Percentiles rank a stretch among this genome's conserved stretches.
These are phyloP conservation scores for Irena cyanogastra DNA, from an alignment of 2,113 vertebrate species.

Conservation along the genomic window DNA sequence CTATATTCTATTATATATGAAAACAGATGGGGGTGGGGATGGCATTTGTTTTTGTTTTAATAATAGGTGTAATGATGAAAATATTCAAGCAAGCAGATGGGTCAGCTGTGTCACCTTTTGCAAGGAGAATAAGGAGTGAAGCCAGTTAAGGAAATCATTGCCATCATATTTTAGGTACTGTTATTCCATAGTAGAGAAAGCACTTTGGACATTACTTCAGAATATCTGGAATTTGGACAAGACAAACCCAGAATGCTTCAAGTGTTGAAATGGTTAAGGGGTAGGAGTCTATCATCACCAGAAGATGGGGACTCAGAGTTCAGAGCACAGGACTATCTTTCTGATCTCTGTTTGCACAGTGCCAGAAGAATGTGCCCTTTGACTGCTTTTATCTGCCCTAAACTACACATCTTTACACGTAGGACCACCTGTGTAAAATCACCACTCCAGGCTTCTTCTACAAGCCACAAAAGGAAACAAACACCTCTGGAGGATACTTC, in stretches of 20 bases:
- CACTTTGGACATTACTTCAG: not conserved
- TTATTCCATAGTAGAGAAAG: not conserved
- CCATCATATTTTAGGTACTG: not conserved
- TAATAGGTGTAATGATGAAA: not conserved
- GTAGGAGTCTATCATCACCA: not conserved
- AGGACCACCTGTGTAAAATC: not conserved
- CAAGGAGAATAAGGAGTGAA: not conserved
- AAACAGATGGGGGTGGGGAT: rapidly evolving
- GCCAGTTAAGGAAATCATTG: not conserved
- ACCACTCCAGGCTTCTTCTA: not conserved
- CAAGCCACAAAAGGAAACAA: not conserved
- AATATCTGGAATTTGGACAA: not conserved
- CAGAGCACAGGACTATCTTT: not conserved
- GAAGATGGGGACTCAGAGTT: not conserved
- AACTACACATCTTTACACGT: not conserved
- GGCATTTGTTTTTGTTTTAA: not conserved
- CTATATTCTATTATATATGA: not conserved
- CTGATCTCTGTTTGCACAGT: not conserved
- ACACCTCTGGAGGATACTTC: not conserved
- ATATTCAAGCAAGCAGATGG: not conserved
- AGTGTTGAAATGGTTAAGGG: not conserved
- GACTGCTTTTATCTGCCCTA: not conserved
- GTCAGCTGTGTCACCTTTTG: not conserved
- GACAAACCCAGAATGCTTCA: not conserved
- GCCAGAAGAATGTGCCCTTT: not conserved